Evolutionary conservation across 2,113 vertebrate genomes (phyloP), one percentile per base, ranked within the genome.

Genomic region (Scalopus aquaticus): DNA sequence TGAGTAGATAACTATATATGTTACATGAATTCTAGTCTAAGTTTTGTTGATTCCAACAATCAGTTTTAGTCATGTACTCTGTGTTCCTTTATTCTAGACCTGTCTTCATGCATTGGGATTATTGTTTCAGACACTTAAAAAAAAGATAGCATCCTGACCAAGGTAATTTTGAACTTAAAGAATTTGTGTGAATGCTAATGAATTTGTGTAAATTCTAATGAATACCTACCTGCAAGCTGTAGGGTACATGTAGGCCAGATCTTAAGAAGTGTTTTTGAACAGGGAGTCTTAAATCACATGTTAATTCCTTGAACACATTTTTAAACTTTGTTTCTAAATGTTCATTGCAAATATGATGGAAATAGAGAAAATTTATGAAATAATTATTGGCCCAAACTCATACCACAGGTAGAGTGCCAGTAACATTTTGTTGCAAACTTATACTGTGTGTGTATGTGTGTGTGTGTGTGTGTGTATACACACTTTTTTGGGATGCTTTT

Each of bases 111-210:
- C 16, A 77, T 35, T 72, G n/a, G 22, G 30, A 44, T 82, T 96
- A 69, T 60, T 79, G 32, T 73, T 51, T 77, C 32, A 88, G 39
- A 35, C 77, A 8, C n/a, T 69, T 80, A 54, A 89, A 92, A 88
- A 89, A 42, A 49, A 91, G 67, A 73, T 78, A 72, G 22, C n/a
- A 72, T 86, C 35, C 39, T 70, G 64, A 84, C 49, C 42, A 90
- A 82, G 51, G 90, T 91, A 90, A 93, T 88, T 87, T 51, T 88
- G 65, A 94, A 16, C 46, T 58, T 78, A 88, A 83, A 90, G 24
- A 30, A 80, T 90, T 80, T 74, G 24, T 92, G 62, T 51, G 35
- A 92, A 79, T 90, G 17, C 35, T 70, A 39, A 39, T 70, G 67
- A 35, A 67, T 35, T 39, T 79, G 24, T 92, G 62, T 60, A 35